These are phyloP conservation scores for Caenorhabditis panamensis DNA, from an alignment of 2,888 invertebrate species.

Conservation along the genomic window DNA sequence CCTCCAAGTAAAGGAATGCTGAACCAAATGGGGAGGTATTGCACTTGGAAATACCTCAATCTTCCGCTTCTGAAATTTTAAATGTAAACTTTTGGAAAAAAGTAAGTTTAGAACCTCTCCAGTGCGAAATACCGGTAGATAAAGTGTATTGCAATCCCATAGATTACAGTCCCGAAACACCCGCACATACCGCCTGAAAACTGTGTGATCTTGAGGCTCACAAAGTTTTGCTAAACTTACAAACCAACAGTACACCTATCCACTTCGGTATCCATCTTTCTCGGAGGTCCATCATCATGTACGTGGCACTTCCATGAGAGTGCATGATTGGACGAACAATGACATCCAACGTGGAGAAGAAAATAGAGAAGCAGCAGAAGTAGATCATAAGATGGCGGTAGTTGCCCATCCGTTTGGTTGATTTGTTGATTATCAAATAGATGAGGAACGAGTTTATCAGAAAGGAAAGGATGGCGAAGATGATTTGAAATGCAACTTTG, in stretches of 20 bases:
- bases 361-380: slow-evolving; percentile 28
- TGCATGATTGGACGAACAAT: slow-evolving; percentile 25
- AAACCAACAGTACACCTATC: background rate
- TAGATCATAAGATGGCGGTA: slow-evolving; percentile 40
- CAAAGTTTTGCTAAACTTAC: background rate
- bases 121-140: slow-evolving; percentile 42
- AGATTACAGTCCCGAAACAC: slow-evolving; percentile 29
- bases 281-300: slow-evolving; percentile 4
- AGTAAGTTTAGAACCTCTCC: slow-evolving; percentile 26
- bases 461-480: slow-evolving; percentile 8
- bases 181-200: slow-evolving; percentile 21
- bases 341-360: slow-evolving; percentile 31
- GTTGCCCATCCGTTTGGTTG: slow-evolving; percentile 42
- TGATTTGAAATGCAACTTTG: background rate
- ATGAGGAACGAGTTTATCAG: slow-evolving; percentile 31
- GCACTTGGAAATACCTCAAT: slow-evolving; percentile 10
- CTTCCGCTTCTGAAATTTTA: slow-evolving; percentile 23
- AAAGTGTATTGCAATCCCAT: slow-evolving; percentile 45
- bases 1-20: slow-evolving; percentile 3
- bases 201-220: background rate
- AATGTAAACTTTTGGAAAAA: background rate
- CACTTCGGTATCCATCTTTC: background rate
- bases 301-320: background rate
- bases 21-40: slow-evolving; percentile 29
- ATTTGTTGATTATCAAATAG: slow-evolving; percentile 48